Base-by-base conservation (phyloP, 2,113 vertebrate genomes). In the Cathartes aura region DNA sequence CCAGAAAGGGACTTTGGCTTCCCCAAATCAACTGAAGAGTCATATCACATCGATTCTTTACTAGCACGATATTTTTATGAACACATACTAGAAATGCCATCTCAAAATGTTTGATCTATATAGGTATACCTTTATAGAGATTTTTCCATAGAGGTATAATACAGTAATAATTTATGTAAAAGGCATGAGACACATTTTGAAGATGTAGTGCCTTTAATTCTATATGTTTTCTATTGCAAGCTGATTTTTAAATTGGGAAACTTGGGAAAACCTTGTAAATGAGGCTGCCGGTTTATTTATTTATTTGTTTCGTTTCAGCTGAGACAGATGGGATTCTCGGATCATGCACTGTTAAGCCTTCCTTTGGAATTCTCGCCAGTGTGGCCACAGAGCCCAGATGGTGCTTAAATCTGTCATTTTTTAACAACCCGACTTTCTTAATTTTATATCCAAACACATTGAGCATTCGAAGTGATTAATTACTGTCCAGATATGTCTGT, bases 351-450 rank as follows among this genome's bases (percentile, higher is more conserved):
- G 83, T 98, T 98, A 98, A 98, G 98, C 98, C 98, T 98, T 98
- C 98, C 98, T 98, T 98, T 98, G 98, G 98, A 98, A 98, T 98
- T 98, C 91, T 93, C 97, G 96, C 98, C 98, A 98, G 98, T 95
- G 97, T 97, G 98, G 98, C 98, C 98, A 98, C 96, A 76, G 95
- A 98, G 98, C 97, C 98, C 98, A 98, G 98, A 98, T 98, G 98
- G 98, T 96, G 98, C 98, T 98, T 96, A 98, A 98, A 98, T 98
- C 98, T 98, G 98, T 98, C 98, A 97, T 97, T 98, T 98, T 98
- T 97, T 98, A 98, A 98, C 98, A 98, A 98, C 98, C 95, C 87
- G 86, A 98, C 97, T 98, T 98, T 98, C 98, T 98, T 98, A 93
- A 98, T 98, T 98, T 98, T 98, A 98, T 98, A 98, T 97, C 98